A percentile compares a stretch with the other conserved stretches of the same genome.
Evolutionary conservation across 2,888 invertebrate species (phyloP).

Genomic region (Lepas anatifera): DNA sequence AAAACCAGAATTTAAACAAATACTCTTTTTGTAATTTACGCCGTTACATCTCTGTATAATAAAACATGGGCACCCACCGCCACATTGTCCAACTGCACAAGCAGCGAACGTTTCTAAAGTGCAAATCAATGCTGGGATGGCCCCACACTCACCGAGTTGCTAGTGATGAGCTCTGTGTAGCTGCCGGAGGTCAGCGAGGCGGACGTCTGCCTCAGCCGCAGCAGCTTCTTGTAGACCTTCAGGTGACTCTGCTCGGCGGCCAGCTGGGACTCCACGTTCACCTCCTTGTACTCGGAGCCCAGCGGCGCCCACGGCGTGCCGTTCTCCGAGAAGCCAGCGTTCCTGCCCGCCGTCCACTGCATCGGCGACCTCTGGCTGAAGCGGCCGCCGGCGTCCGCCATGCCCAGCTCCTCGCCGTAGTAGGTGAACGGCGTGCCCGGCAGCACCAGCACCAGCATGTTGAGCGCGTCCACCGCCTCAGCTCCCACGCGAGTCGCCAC

Average conservation of each 20-base stretch:
- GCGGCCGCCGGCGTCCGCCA: slow-evolving; percentile 39
- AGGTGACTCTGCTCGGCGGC: slow-evolving; percentile 40
- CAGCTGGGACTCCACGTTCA: slow-evolving; percentile 46
- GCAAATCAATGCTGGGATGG: too few species aligned
- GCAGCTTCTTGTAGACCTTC: slow-evolving; percentile 45
- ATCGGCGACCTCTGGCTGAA: slow-evolving; percentile 67
- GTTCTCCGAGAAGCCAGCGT: slow-evolving; percentile 42
- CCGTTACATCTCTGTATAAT: too few species aligned
- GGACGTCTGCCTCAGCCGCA: slow-evolving; percentile 38
- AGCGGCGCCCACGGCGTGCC: slow-evolving; percentile 53
- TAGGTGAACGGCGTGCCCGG: slow-evolving; percentile 79
- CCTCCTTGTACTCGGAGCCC: slow-evolving; percentile 43
- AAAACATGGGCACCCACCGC: too few species aligned
- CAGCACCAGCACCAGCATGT: slow-evolving; percentile 64
- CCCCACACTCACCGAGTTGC: slow-evolving; percentile 19
- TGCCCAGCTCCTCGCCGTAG: slow-evolving; percentile 74
- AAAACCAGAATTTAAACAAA: too few species aligned
- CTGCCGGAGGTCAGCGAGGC: slow-evolving; percentile 20
- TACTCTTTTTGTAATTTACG: too few species aligned
- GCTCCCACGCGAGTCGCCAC: slow-evolving; percentile 44
- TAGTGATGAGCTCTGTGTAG: slow-evolving; percentile 18
- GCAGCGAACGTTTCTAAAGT: too few species aligned
- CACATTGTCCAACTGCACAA: too few species aligned
- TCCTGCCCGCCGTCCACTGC: slow-evolving; percentile 51
- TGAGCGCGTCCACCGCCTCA: slow-evolving; percentile 55